Base-by-base conservation (phyloP, 2,797 vertebrate genomes). In the Eurystomus glaucurus region DNA sequence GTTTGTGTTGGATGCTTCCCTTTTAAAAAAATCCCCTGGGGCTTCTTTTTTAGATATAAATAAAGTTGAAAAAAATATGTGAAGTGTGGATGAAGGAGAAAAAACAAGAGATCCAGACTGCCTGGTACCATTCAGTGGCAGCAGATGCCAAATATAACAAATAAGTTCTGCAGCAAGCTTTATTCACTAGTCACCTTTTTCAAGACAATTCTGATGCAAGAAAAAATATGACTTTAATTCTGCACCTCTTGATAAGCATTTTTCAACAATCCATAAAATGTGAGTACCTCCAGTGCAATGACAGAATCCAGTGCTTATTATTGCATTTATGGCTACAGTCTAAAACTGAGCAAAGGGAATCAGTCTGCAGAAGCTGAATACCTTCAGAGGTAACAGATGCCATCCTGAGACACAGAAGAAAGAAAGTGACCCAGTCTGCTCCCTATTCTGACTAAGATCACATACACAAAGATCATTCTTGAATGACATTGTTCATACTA, bases 61-160 rank as follows among this genome's bases (percentile, higher is more conserved):
- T 93, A 96, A 95, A 87, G 55, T 15, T 64, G 11, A 68, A 94
- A 90, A 94, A 95, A 96, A 89, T 25, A 91, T n/a, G 68, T 94
- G 74, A 90, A 95, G 68, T 96, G 83, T 94, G 61, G 88, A 52
- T 93, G 90, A 94, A 92, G 54, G 69, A 95, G 58, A 76, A 96
- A 94, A 96, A 97, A 91, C 66, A 96, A 46, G 70, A 91, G 81
- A 84, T 90, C 79, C 91, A 96, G 91, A 97, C 94, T 97, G 62
- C 77, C 90, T 89, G 84, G 92, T 97, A 96, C 94, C 92, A 91
- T 83, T 96, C 89, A 94, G 69, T 74, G 51, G 74, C 39, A 69
- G 69, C 26, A 83, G 68, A 92, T 90, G 95, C 90, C 94, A 97
- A 97, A 87, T 45, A 91, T 75, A 98, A 97, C 93, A 97, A 94